These are phyloP conservation scores for Mycteria americana DNA, from an alignment of 2,797 vertebrate species.

Conservation along the genomic window DNA sequence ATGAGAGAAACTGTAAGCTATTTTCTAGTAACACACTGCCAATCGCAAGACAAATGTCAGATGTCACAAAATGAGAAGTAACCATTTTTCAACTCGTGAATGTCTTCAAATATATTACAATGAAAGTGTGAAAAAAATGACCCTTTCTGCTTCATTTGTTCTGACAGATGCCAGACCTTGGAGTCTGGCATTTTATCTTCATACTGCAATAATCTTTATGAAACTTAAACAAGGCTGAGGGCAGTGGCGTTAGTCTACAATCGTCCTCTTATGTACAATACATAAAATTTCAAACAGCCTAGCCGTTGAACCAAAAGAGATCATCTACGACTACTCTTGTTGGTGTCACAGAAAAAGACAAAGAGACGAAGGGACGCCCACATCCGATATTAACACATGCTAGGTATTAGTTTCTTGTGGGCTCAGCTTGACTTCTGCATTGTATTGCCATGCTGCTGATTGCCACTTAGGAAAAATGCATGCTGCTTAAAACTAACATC, in stretches of 20 bases:
- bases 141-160: conserved; percentile 30
- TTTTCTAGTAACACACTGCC: conserved; percentile 57
- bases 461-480: background rate
- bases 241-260: conserved; percentile 4
- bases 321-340: background rate
- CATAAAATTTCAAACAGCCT: background rate
- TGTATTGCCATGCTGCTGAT: background rate
- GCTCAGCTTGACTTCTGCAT: background rate
- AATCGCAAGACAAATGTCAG: conserved; percentile 66
- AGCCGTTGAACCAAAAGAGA: background rate
- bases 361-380: background rate
- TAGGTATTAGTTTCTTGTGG: background rate
- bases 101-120: conserved; percentile 50
- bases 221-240: conserved; percentile 31
- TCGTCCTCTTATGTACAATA: conserved; percentile 1
- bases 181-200: conserved; percentile 48
- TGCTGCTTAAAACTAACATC: background rate
- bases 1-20: conserved; percentile 31
- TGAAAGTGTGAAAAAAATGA: background rate
- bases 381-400: background rate
- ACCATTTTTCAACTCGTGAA: conserved; percentile 58
- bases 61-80: conserved; percentile 35
- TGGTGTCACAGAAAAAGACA: background rate
- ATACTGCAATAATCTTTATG: conserved; percentile 8
- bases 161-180: conserved; percentile 51